phyloP scores from a whole-genome alignment of 2,797 vertebrate genomes.

The Schizothorax lantsangensis region DNA sequence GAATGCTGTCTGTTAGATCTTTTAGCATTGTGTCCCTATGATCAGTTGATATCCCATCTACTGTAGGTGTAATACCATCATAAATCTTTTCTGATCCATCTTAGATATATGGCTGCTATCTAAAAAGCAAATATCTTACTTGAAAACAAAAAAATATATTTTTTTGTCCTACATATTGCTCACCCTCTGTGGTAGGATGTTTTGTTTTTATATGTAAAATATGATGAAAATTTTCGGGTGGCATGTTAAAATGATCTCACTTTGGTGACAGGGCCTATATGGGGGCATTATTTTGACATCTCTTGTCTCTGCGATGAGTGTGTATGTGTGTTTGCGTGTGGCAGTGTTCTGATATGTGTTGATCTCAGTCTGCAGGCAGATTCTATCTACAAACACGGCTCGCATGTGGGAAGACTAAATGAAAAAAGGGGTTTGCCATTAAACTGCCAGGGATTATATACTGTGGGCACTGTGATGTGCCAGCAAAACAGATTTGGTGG shows the following conservation, averaged over 20 bases:
- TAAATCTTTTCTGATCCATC: constrained; percentile 31
- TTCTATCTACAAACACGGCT: constrained; percentile 77
- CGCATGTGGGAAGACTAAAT: constrained; percentile 73
- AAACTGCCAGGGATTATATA: constrained; percentile 82
- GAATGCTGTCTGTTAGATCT: constrained; percentile 19
- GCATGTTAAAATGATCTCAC: constrained; percentile 12
- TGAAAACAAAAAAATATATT: background rate
- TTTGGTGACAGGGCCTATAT: constrained; percentile 16
- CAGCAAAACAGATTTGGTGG: constrained; percentile 81
- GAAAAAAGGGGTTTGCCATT: constrained; percentile 76
- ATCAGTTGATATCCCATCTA: background rate
- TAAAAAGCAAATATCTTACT: constrained; percentile 15
- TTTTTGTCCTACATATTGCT: background rate
- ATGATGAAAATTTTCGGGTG: constrained; percentile 15
- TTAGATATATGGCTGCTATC: constrained; percentile 10
- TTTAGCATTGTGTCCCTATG: constrained; percentile 23
- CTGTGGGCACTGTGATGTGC: constrained; percentile 78
- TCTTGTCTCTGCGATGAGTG: constrained; percentile 48
- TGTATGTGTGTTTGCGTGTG: constrained; percentile 59
- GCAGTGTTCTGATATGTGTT: constrained; percentile 74
- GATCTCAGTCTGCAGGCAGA: constrained; percentile 74
- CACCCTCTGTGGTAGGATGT: constrained; percentile 13
- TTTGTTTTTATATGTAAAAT: constrained; percentile 5
- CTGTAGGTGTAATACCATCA: constrained; percentile 34
- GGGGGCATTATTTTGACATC: constrained; percentile 28